These are phyloP conservation scores for Ophion ventricosus DNA, from an alignment of 2,888 invertebrate species.

Conservation along the genomic window DNA sequence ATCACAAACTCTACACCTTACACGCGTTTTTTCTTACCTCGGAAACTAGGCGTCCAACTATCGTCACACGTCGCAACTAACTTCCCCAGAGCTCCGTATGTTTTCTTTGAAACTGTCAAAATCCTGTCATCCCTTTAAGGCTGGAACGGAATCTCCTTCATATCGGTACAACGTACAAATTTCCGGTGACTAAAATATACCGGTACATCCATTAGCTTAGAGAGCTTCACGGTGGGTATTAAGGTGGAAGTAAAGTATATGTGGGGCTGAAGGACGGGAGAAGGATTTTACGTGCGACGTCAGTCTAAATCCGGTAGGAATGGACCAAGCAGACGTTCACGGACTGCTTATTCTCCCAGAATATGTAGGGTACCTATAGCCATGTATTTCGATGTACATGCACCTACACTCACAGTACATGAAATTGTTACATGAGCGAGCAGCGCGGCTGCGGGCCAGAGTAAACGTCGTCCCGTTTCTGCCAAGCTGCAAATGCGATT, in stretches of 20 bases:
- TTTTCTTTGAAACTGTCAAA: neutral
- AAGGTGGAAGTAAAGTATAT: constrained; percentile 14
- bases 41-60: neutral
- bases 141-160: neutral
- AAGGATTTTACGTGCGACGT: constrained; percentile 47
- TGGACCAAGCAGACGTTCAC: constrained; percentile 34
- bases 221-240: constrained; percentile 21
- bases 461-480: constrained; percentile 58
- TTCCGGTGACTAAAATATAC: neutral
- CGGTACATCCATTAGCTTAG: constrained; percentile 18
- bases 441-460: constrained; percentile 46
- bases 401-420: neutral
- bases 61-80: neutral
- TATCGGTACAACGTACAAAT: neutral
- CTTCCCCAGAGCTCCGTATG: neutral
- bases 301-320: constrained; percentile 51
- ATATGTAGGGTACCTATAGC: neutral
- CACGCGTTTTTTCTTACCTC: neutral
- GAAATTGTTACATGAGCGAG: constrained; percentile 34
- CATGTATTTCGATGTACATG: neutral
- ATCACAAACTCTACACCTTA: neutral
- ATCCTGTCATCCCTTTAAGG: neutral
- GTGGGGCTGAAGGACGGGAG: constrained; percentile 2
- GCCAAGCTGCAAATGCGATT: constrained; percentile 63
- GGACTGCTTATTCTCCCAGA: constrained; percentile 28